A percentile compares a stretch with the other conserved stretches of the same genome.
Evolutionary conservation across 2,888 invertebrate genomes (phyloP).

Genomic region (Lycophotia porphyrea): DNA sequence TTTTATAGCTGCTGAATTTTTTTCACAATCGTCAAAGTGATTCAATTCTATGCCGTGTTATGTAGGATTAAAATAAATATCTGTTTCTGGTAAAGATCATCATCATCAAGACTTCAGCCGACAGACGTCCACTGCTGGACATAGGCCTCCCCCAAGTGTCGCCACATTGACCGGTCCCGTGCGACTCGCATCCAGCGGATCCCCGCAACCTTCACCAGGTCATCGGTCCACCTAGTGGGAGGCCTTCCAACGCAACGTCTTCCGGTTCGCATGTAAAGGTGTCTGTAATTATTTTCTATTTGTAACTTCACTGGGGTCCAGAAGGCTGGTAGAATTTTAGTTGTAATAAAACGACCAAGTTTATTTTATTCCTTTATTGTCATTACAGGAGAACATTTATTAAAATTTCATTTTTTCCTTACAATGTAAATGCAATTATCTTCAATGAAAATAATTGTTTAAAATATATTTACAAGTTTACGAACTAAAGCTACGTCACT

Average conservation of each 20-base stretch:
- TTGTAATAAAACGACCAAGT: conserved; percentile 49
- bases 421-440: conserved; percentile 83
- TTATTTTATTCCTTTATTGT: conserved; percentile 89
- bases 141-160: too few relatives aligned
- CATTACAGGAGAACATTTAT: conserved; percentile 88
- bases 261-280: too few relatives aligned
- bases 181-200: too few relatives aligned
- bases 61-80: too few relatives aligned
- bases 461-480: conserved; percentile 85
- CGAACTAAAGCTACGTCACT: conserved; percentile 70
- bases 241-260: too few relatives aligned
- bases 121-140: too few relatives aligned
- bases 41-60: background rate
- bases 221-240: too few relatives aligned
- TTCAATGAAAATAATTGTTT: conserved; percentile 89
- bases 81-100: too few relatives aligned
- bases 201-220: too few relatives aligned
- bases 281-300: background rate
- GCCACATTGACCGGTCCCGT: too few relatives aligned
- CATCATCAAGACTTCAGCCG: too few relatives aligned
- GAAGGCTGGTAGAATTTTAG: background rate
- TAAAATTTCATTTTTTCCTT: conserved; percentile 87
- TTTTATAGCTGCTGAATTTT: background rate
- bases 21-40: background rate
- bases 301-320: background rate